A percentile compares a stretch with the other conserved stretches of the same genome.
These are phyloP conservation scores for Melanotus villosus DNA, from an alignment of 2,888 invertebrate genomes.

Conservation along the genomic window DNA sequence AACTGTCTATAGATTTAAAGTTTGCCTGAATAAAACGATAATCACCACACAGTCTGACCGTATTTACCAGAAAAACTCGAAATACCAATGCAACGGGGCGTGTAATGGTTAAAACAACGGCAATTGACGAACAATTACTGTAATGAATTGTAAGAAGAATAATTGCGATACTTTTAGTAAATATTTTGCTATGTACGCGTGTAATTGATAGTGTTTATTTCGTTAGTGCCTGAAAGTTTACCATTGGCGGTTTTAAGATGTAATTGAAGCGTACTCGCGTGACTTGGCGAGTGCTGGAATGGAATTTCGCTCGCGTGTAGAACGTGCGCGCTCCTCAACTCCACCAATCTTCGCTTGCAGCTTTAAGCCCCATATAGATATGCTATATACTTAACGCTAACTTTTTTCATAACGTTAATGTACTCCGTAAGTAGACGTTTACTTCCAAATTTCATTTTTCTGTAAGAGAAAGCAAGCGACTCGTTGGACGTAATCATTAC, in stretches of 20 bases:
- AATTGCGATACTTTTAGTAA: slow-evolving; percentile 11
- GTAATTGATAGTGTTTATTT: slow-evolving; percentile 44
- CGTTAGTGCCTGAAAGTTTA: slow-evolving; percentile 40
- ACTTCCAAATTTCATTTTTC: slow-evolving; percentile 11
- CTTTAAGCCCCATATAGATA: slow-evolving; percentile 22
- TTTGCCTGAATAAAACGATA: neutral
- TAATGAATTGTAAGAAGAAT: slow-evolving; percentile 23
- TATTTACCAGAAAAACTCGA: neutral
- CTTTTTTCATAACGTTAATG: slow-evolving; percentile 2
- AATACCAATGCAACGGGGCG: slow-evolving; percentile 8
- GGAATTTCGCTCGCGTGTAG: slow-evolving; percentile 54
- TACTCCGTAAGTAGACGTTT: neutral
- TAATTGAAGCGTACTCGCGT: slow-evolving; percentile 49
- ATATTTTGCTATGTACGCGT: slow-evolving; percentile 30
- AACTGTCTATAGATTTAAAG: no score
- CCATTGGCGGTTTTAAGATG: slow-evolving; percentile 42
- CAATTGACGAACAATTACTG: slow-evolving; percentile 13
- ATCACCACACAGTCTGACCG: no score
- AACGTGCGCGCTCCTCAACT: slow-evolving; percentile 49
- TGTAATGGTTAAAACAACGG: neutral
- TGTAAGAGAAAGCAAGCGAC: neutral
- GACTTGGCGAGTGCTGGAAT: slow-evolving; percentile 45
- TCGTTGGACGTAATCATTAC: neutral
- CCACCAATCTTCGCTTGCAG: slow-evolving; percentile 30
- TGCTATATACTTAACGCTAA: slow-evolving; percentile 16